Conservation (phyloP, 1,140 invertebrate species). For the Brachionus calyciflorus region DNA sequence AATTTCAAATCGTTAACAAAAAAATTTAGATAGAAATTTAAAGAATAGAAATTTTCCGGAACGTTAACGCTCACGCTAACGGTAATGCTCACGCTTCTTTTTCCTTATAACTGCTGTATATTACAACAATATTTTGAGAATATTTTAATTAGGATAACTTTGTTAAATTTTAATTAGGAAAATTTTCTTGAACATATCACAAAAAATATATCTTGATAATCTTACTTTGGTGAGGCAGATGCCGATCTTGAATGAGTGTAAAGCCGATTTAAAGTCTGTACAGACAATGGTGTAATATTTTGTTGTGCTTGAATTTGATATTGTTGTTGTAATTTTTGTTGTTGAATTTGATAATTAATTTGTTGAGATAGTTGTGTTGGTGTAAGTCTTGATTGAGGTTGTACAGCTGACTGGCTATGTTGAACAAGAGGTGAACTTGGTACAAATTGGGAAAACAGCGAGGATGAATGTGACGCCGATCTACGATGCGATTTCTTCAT, state of each 20-base stretch:
- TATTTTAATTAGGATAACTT: no score
- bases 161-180: no score
- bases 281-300: neutral
- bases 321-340: neutral
- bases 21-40: no score
- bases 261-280: neutral
- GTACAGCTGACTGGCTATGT: no score
- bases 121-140: no score
- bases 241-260: slow-evolving; percentile 26
- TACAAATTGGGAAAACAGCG: neutral
- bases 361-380: neutral
- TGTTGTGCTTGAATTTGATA: neutral
- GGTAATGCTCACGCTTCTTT: no score
- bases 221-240: slow-evolving; percentile 20
- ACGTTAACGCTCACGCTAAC: no score
- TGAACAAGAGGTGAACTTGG: neutral
- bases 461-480: slow-evolving; percentile 40
- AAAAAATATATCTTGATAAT: no score
- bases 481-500: slow-evolving; percentile 35
- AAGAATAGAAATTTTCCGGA: no score
- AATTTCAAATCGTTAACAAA: no score
- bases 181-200: no score
- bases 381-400: neutral
- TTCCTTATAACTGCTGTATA: no score
- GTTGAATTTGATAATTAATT: neutral